Conservation (phyloP, 2,113 vertebrate species). For the Tricholaema leucomelas region DNA sequence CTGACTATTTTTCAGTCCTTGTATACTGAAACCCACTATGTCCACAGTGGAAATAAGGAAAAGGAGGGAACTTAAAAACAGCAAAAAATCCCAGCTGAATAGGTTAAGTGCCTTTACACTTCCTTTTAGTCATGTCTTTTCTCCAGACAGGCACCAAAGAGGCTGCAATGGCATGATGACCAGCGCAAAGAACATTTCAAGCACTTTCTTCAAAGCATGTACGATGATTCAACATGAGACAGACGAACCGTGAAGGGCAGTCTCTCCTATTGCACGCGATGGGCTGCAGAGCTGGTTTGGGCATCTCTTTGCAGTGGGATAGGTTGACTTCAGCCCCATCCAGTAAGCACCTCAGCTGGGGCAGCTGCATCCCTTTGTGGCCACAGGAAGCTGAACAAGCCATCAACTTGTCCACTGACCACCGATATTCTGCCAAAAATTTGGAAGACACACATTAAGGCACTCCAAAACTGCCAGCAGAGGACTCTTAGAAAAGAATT, state of each 20-base stretch:
- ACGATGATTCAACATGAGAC: not conserved
- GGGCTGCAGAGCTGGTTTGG: slow-evolving; percentile 72
- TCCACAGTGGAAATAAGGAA: not conserved
- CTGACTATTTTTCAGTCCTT: not conserved
- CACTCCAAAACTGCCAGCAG: not conserved
- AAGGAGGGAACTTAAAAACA: not conserved
- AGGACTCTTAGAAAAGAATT: not conserved
- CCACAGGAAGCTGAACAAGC: slow-evolving; percentile 80
- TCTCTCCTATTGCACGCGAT: slow-evolving; percentile 83
- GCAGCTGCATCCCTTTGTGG: slow-evolving; percentile 74
- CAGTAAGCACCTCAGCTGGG: slow-evolving; percentile 78
- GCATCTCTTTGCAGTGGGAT: slow-evolving; percentile 74
- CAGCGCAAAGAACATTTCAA: not conserved
- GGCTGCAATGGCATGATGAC: not conserved
- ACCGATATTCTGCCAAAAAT: slow-evolving; percentile 73
- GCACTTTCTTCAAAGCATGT: not conserved
- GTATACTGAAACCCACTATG: not conserved
- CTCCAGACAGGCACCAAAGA: not conserved
- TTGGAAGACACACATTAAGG: not conserved
- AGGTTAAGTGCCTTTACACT: not conserved
- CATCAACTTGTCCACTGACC: slow-evolving; percentile 73
- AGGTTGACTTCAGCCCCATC: slow-evolving; percentile 65
- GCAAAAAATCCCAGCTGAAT: not conserved
- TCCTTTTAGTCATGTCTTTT: not conserved
- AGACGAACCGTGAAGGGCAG: slow-evolving; percentile 85